Conservation (phyloP, 2,113 vertebrate species). For the Thermophis baileyi region DNA sequence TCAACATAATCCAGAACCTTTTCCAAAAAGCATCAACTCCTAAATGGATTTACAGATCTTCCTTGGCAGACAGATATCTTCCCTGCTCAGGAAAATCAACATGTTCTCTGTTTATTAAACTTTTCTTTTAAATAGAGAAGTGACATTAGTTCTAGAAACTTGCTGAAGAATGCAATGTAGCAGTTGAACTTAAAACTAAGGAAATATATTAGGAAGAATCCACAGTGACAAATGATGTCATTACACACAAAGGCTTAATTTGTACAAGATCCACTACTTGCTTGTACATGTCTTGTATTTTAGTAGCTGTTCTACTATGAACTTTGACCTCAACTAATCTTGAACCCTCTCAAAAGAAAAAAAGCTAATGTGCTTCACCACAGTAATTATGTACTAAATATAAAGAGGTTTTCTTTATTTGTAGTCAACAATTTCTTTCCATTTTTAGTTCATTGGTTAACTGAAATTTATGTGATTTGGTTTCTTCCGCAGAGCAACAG, state of each 20-base stretch:
- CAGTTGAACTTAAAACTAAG: neutral
- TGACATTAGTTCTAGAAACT: neutral
- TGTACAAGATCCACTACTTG: neutral
- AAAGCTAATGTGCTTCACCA: conserved; percentile 52
- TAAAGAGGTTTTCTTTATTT: conserved; percentile 28
- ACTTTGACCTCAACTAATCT: conserved; percentile 37
- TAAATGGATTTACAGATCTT: neutral
- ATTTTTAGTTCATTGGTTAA: neutral
- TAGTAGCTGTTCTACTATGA: neutral
- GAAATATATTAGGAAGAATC: neutral
- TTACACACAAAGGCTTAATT: neutral
- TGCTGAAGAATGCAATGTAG: neutral
- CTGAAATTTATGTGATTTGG: neutral
- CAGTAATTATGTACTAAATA: conserved; percentile 31
- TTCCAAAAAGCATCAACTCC: neutral
- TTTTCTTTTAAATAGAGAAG: neutral
- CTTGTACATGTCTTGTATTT: neutral
- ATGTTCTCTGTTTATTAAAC: neutral
- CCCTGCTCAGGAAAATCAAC: neutral
- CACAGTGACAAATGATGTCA: neutral
- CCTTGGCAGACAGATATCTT: neutral
- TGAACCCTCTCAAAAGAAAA: neutral
- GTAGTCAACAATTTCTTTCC: conserved; percentile 32
- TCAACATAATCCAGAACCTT: neutral
- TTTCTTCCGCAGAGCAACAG: neutral